These are phyloP conservation scores for Dendrolimus houi DNA, from an alignment of 2,888 invertebrate species.

Conservation along the genomic window DNA sequence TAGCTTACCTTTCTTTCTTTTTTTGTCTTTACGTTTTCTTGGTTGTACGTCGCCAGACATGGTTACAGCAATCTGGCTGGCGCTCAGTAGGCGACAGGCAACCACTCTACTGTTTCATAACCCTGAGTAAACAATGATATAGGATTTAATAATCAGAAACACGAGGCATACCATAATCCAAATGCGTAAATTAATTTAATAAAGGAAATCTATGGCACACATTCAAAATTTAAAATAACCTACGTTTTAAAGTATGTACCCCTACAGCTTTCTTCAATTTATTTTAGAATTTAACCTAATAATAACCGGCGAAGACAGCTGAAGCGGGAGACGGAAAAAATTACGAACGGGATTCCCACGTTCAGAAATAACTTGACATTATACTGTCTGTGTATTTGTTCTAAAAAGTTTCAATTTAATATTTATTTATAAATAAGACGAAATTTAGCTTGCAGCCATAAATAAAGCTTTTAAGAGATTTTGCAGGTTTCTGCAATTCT, in stretches of 20 bases:
- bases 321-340: slow-evolving; percentile 38
- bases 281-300: slow-evolving; percentile 75
- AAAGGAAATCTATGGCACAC: slow-evolving; percentile 49
- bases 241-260: slow-evolving; percentile 39
- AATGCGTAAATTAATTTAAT: slow-evolving; percentile 63
- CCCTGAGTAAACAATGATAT: slow-evolving; percentile 59
- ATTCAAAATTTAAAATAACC: slow-evolving; percentile 69
- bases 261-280: slow-evolving; percentile 64
- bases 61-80: slow-evolving; percentile 60
- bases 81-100: slow-evolving; percentile 58
- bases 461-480: too few species aligned
- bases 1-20: slow-evolving; percentile 84
- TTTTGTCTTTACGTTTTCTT: slow-evolving; percentile 90
- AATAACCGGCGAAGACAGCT: slow-evolving; percentile 73
- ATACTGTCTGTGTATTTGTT: too few species aligned
- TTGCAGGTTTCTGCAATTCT: too few species aligned
- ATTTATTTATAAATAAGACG: too few species aligned
- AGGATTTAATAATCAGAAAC: slow-evolving; percentile 23
- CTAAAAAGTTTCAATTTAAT: too few species aligned
- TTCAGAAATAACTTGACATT: background rate
- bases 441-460: too few species aligned
- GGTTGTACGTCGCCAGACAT: slow-evolving; percentile 94
- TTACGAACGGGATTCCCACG: background rate
- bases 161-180: slow-evolving; percentile 39
- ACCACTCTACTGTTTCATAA: slow-evolving; percentile 68